Evolutionary conservation across 2,888 invertebrate species (phyloP), one percentile per base, ranked within the genome.

Genomic region (Eilema caniola): DNA sequence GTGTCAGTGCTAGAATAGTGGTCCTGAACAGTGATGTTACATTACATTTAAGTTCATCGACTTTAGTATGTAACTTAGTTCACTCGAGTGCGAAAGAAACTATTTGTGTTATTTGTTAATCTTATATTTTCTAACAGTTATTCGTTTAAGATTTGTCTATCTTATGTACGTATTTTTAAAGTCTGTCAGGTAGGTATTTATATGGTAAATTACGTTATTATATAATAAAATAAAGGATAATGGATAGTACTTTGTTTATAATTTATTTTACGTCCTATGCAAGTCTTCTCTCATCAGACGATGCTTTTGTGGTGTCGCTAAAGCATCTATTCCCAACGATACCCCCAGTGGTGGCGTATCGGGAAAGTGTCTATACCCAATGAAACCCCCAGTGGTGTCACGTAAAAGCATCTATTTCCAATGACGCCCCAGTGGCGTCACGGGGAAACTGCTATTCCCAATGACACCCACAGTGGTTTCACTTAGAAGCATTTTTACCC

Each of bases 121-220:
- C 8, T 31, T 31, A 31, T 16, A 14, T 33, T 33, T 66, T 66
- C 14, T 66, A 37, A 16, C 11, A 23, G 20, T 56, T 57, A 57
- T 66, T 65, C 56, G 56, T 31, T 65, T 65, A 56, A 65, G 65
- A 56, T 66, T 72, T 62, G 31, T 47, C 12, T 28, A 24, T 56
- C 31, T 31, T 33, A 61, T 59, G 57, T 65, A 62, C 14, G 11
- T 57, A 65, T 66, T 64, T 66, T 66, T 33, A 7, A 57, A 10
- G 57, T 33, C 31, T 57, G 65, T 64, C 25, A 31, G 65, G 23
- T 47, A 31, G 65, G 23, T 47, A n/a, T 60, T 66, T n/a, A 33
- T 37, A 57, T 24, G 37, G 14, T 33, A 10, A 37, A 37, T 47
- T n/a, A n/a, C n/a, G n/a, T n/a, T n/a, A n/a, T n/a, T 47, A 28